Conservation (phyloP, 2,888 invertebrate species). For the Zhengitettix transpicula region DNA sequence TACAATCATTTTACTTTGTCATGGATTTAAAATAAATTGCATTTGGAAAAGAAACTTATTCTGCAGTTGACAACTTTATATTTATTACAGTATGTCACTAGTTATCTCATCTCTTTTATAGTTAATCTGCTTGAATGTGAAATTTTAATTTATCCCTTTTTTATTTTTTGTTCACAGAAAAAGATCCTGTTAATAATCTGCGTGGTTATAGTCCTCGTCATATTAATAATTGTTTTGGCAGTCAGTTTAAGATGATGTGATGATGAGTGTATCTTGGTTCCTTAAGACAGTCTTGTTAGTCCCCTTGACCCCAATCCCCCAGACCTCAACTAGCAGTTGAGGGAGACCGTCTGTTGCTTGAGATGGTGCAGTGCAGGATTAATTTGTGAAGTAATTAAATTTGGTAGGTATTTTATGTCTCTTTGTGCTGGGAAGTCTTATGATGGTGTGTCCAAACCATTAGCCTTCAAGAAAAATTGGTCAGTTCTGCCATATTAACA, state of each 20-base stretch:
- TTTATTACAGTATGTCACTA: background rate
- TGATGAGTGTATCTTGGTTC: background rate
- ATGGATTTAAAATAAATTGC: no score
- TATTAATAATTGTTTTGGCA: conserved; percentile 54
- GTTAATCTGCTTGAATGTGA: background rate
- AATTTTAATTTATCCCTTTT: conserved; percentile 7
- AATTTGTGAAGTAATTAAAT: background rate
- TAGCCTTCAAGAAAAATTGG: no score
- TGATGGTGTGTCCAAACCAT: background rate
- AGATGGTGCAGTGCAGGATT: background rate
- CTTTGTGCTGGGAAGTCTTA: conserved; percentile 4
- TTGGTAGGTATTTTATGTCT: background rate
- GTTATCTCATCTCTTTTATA: background rate
- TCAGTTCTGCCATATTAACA: no score
- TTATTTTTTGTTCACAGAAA: conserved; percentile 52
- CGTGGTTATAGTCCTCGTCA: conserved; percentile 47
- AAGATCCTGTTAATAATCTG: conserved; percentile 77
- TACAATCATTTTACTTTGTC: no score
- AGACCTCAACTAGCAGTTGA: background rate
- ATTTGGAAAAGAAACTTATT: no score
- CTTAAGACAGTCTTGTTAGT: conserved; percentile 1
- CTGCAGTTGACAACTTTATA: no score
- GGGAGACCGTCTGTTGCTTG: background rate
- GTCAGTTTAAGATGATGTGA: conserved; percentile 19
- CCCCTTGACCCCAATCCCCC: background rate